Evolutionary conservation across 2,888 invertebrate genomes (phyloP), one percentile per base, ranked within the genome.

Genomic region (Dryadula phaetusa): DNA sequence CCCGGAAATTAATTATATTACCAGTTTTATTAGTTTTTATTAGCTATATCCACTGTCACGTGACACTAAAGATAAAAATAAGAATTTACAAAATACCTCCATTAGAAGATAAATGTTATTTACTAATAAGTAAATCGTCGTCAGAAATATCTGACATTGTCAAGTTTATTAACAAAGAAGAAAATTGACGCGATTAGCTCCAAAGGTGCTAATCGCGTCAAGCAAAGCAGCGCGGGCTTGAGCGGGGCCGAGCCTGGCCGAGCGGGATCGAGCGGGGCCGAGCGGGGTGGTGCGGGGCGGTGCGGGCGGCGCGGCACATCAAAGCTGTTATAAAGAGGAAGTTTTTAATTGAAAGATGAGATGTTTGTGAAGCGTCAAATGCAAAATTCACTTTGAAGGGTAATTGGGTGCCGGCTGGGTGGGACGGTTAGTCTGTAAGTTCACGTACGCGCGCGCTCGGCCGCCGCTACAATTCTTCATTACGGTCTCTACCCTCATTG

Each of bases 311-410:
- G 16, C 12, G 47, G n/a, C 47, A 28, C 47, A 40, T 40, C 66
- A 56, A 62, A 54, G 62, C 47, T 37, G 47, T 40, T 54, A 56
- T 62, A 46, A 46, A 25, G 46, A 67, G 47, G 56, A 62, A 67
- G 56, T 67, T 49, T 62, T 40, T 62, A 62, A 66, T 67, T 47
- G 62, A 47, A 62, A 62, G 54, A 67, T 61, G 61, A 56, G 66
- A 44, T 62, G 62, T 62, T 66, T 66, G 62, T 25, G 32, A 62
- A 67, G 46, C 62, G 56, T 56, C 56, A 56, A 67, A 67, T 54
- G 62, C 28, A 67, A 67, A 62, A 67, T 62, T 56, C 32, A 49
- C 62, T 67, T 67, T 67, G 54, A 49, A 25, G 32, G 32, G 62
- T 67, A 67, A 67, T 62, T 62, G 62, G 56, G 37, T 32, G 46